A percentile compares a stretch with the other conserved stretches of the same genome.
Evolutionary conservation across 2,113 vertebrate genomes (phyloP).

Genomic region (Aphelocoma coerulescens): DNA sequence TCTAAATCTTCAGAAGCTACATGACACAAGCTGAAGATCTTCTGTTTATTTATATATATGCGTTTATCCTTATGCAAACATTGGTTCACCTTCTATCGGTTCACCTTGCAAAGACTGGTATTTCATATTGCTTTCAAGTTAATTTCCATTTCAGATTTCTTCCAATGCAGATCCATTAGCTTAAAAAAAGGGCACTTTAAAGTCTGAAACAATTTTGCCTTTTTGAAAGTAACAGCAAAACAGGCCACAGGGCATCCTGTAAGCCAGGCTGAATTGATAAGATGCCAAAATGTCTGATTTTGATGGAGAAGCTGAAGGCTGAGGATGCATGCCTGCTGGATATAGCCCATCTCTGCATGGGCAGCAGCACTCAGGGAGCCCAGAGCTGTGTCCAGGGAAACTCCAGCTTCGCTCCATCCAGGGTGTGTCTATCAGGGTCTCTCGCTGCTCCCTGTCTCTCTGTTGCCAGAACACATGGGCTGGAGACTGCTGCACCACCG

Average conservation of each 20-base stretch:
- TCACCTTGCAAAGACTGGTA: neutral
- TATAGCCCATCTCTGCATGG: accelerated
- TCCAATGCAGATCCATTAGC: neutral
- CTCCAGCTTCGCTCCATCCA: neutral
- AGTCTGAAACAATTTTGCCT: neutral
- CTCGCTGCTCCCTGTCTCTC: neutral
- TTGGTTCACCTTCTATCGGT: neutral
- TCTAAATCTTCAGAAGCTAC: neutral
- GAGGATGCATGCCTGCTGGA: accelerated
- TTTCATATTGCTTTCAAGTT: neutral
- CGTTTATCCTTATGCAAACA: neutral
- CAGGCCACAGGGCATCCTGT: accelerated
- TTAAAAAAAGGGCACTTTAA: neutral
- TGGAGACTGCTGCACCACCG: neutral
- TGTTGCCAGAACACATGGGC: neutral
- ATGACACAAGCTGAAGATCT: neutral
- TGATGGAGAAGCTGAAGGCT: neutral
- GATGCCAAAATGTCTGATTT: neutral
- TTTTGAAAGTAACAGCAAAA: neutral
- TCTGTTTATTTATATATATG: neutral
- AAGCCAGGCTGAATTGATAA: neutral
- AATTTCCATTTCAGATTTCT: neutral
- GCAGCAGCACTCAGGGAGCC: neutral
- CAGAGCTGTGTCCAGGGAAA: neutral
- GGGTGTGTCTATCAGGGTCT: accelerated